phyloP scores from a whole-genome alignment of 2,113 vertebrate species.

The Hemiscyllium ocellatum region DNA sequence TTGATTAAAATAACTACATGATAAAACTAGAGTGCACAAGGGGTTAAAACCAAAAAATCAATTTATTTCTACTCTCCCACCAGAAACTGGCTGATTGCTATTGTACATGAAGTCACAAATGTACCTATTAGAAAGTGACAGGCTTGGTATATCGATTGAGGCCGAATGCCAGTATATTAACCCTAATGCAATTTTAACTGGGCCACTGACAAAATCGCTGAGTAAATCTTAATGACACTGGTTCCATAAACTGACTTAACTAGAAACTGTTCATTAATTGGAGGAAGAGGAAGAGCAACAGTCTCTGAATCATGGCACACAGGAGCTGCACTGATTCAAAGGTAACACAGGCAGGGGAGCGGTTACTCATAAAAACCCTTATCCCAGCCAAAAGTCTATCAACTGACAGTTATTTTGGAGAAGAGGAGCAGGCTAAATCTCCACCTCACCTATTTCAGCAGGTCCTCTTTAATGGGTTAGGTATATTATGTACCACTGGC shows the following conservation, averaged over 20 bases:
- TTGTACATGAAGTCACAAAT: not conserved
- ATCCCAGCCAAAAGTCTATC: not conserved
- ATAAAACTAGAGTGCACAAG: not conserved
- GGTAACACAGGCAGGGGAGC: not conserved
- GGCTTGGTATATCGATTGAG: no score
- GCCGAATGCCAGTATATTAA: not conserved
- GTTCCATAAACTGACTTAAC: not conserved
- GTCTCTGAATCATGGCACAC: not conserved
- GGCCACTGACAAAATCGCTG: not conserved
- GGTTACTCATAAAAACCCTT: not conserved
- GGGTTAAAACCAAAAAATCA: not conserved
- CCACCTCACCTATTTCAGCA: not conserved
- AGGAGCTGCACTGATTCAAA: not conserved
- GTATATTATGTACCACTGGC: not conserved
- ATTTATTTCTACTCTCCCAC: not conserved
- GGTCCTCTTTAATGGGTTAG: not conserved
- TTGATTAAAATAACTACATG: no score
- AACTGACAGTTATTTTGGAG: not conserved
- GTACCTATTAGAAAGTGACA: not conserved
- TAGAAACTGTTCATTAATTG: not conserved
- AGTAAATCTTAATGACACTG: not conserved
- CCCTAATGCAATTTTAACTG: not conserved
- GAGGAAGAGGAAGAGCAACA: not conserved
- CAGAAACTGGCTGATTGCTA: not conserved
- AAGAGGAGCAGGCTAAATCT: not conserved